Conservation (phyloP, 2,797 vertebrate genomes). For the Brachyrhaphis roseni region DNA sequence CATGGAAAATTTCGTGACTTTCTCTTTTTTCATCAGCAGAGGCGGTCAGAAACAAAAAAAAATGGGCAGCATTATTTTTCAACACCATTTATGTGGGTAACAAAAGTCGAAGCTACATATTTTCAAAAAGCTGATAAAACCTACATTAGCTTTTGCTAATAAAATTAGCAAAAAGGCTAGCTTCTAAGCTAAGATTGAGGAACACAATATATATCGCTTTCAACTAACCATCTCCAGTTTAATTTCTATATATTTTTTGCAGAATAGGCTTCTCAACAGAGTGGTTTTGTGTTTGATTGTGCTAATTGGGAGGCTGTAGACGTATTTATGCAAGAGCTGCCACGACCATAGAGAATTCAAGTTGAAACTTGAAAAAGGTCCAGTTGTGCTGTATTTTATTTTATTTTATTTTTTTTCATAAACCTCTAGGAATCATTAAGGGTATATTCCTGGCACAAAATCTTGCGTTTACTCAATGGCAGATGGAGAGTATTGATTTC, state of each 20-base stretch:
- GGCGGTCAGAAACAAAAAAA: neutral
- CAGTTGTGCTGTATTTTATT: neutral
- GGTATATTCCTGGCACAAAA: conserved; percentile 22
- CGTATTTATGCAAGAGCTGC: neutral
- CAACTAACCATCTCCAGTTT: no score
- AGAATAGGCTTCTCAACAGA: neutral
- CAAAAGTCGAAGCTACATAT: neutral
- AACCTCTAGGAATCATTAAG: neutral
- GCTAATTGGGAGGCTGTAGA: neutral
- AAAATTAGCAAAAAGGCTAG: neutral
- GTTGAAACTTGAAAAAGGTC: neutral
- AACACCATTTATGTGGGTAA: neutral
- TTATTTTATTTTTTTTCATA: neutral
- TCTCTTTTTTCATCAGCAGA: neutral
- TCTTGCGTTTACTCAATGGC: conserved; percentile 31
- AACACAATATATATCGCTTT: neutral
- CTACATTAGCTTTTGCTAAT: neutral
- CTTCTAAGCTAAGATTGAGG: neutral
- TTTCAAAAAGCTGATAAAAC: neutral
- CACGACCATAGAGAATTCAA: neutral
- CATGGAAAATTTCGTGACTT: neutral
- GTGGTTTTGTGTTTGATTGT: neutral
- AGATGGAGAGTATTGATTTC: conserved; percentile 21
- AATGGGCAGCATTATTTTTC: neutral
- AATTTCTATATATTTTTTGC: neutral